Evolutionary conservation across 2,888 invertebrate genomes (phyloP), one percentile per base, ranked within the genome.

Genomic region (Apotomis betuletana): DNA sequence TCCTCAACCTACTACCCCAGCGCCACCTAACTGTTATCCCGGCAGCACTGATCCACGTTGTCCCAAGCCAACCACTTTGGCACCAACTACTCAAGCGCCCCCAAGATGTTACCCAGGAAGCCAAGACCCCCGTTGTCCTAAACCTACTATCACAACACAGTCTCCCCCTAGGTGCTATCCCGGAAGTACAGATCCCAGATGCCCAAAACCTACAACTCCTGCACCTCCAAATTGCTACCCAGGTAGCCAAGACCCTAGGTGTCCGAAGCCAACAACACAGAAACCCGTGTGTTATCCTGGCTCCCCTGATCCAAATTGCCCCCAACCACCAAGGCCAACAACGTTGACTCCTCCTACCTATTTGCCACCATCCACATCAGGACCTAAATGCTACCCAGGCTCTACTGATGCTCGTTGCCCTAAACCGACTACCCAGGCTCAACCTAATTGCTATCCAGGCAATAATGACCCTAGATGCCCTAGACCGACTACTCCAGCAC

Each of bases 111-210:
- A 51, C n/a, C 64, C 64, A n/a, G 64, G 64, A 9, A 65, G 55
- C 12, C 76, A 71, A 4, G 81, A 80, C 67, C 81, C 83, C 3
- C 75, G 80, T 15, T 83, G 83, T 54, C 83, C 81, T n/a, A 74
- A 74, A 71, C 77, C 80, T 2, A 80, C 81, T 10, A 75, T 77
- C 13, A 76, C 77, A 9, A 62, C 74, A 46, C 27, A 27, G 27
- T 0, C 27, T 27, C 75, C 75, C 54, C 76, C 76, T 9, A 70
- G 65, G 12, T 83, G 85, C 49, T 81, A 78, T 67, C 89, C 89
- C 41, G 88, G 88, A 55, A 85, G 84, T 1, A 80, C 80, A 6
- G 88, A 90, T 76, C 86, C 87, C 0, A 80, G 81, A 15, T 90
- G 90, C 73, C 84, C 83, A 65, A 5, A 85, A 10, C 75, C 84